Base-by-base conservation (phyloP, 2,113 vertebrate species). In the Nyctereutes procyonoides region DNA sequence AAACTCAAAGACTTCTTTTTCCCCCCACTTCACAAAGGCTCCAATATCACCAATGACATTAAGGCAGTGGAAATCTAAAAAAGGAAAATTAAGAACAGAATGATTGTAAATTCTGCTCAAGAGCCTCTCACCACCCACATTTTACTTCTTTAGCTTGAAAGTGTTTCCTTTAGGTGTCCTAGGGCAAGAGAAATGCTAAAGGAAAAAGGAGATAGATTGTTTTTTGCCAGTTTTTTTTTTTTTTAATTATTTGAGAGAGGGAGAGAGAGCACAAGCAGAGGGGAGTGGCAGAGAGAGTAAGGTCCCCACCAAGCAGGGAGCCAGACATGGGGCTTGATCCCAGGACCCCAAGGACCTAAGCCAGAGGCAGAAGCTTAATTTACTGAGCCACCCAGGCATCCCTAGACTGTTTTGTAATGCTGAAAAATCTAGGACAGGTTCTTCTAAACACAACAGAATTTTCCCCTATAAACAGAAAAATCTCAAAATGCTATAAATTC, bases 391-490 rank as follows among this genome's bases (percentile, higher is more conserved):
- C 43, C 43, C 43, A 43, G 43, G 43, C 43, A 43, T 43, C 43
- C 6, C 43, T 43, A 65, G n/a, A 87, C 19, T 88, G 69, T 86
- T 97, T 87, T 91, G 17, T 93, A 95, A 93, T 81, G 84, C 4
- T 48, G 69, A 79, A 15, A 88, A 83, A 92, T 88, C 1, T 19
- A 92, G 85, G 48, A 73, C 10, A 62, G 32, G 28, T 13, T 96
- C 22, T 89, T 89, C n/a, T 95, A 94, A 73, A 95, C 53, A 35
- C 13, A 87, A 77, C 0, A 82, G 58, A 92, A 81, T 85, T 93
- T 73, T 96, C 56, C 55, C 58, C 43, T 95, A 88, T 80, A 76
- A 92, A 87, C 65, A 95, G 63, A 93, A 95, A 90, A 90, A 95
- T 81, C 71, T 83, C 63, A 96, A 92, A 92, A 96, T 58, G 60